Evolutionary conservation across 2,888 invertebrate species (phyloP), one percentile per base, ranked within the genome.

Genomic region (Tanypteryx hageni): DNA sequence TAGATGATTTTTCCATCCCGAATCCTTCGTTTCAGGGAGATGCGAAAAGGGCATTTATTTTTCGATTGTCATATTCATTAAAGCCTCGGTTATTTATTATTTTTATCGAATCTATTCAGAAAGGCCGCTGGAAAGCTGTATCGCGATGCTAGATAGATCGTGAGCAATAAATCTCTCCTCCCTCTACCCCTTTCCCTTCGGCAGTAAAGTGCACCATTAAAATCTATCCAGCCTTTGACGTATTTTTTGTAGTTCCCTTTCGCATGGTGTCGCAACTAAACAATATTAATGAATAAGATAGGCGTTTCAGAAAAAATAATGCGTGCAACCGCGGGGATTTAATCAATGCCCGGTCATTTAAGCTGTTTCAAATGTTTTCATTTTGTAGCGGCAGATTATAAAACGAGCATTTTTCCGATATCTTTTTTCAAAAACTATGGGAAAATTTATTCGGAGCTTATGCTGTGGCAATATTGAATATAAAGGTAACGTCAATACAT

Each of bases 171-270:
- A 76, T 76, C 76, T 76, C 27, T 22, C 68, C 18, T n/a, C 64
- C 18, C 64, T n/a, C n/a, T n/a, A n/a, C n/a, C n/a, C n/a, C n/a
- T n/a, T n/a, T n/a, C n/a, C 44, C 44, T 44, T 14, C 64, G 68
- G 68, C 68, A 44, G 44, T 44, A n/a, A 68, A 68, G 68, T 68
- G 22, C 68, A 18, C 76, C 76, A 76, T 76, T 76, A 76, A 76
- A 76, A 44, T 44, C 44, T 5, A 44, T 44, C 44, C 44, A 44
- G 44, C 44, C 44, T 44, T 44, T 44, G 1, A 44, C 44, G 44
- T 44, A 3, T 44, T 44, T 5, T 44, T 44, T 44, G 4, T 18
- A 9, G 64, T 14, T 8, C 7, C 68, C 68, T 22, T 68, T 27
- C 76, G 8, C 68, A 68, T 76, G 22, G 27, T 13, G 76, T 76